A percentile compares a stretch with the other conserved stretches of the same genome.
Conservation (phyloP, 1,140 invertebrate genomes). For the Bombus huntii region DNA sequence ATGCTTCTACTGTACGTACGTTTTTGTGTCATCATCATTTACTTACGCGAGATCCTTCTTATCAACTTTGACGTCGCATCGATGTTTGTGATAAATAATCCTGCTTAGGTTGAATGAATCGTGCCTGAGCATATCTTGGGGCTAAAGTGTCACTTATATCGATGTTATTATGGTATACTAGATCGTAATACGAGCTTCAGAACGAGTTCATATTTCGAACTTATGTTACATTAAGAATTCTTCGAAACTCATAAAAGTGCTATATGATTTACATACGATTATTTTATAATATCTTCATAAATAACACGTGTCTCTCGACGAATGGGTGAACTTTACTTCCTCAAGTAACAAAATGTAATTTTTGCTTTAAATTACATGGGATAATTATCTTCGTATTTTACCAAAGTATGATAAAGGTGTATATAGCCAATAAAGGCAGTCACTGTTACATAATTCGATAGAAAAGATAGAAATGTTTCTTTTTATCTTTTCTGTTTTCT, state of each 20-base stretch:
- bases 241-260: neutral
- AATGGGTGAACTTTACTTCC: no score
- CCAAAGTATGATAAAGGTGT: no score
- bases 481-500: neutral
- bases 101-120: neutral
- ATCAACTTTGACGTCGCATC: slow-evolving; percentile 1
- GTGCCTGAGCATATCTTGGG: neutral
- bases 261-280: neutral
- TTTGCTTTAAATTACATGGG: neutral
- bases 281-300: neutral
- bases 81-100: slow-evolving; percentile 25
- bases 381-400: neutral
- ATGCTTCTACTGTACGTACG: slow-evolving; percentile 4
- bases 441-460: no score
- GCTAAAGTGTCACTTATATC: neutral
- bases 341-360: neutral
- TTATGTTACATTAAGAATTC: neutral
- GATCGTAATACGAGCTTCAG: neutral
- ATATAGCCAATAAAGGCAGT: no score
- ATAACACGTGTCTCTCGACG: neutral
- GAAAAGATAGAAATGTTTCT: no score
- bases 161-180: neutral
- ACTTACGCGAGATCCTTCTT: neutral
- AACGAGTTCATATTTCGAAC: neutral
- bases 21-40: neutral